Evolutionary conservation across 2,797 vertebrate genomes (phyloP), one percentile per base, ranked within the genome.

Genomic region (Helostoma temminkii): DNA sequence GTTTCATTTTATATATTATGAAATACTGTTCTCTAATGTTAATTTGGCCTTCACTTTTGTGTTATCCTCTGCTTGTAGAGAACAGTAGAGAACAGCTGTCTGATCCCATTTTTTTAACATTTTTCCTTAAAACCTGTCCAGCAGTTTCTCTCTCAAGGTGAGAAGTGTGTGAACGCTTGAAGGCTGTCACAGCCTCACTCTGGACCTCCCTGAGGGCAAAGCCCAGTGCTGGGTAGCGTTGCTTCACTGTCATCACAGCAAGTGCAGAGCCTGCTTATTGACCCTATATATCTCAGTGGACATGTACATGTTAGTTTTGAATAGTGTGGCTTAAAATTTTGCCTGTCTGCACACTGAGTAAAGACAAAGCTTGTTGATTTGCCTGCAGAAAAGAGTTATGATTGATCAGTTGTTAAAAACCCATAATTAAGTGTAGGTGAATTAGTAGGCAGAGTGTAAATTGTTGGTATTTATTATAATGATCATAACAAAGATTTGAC

Each of bases 91-190:
- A 80, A 58, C 4, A 47, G 9, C 47, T 66, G 61, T 59, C 28
- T 58, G 9, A 62, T 79, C 18, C 47, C 52, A 39, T 21, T 19
- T 18, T 34, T 22, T 65, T 22, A 18, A 28, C 26, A 15, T 52
- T 18, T 48, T 52, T 25, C 55, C 65, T 73, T 60, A 53, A 19
- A 84, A 36, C 57, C 66, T 65, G 36, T 61, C 54, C 57, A 48
- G 43, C 53, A 47, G 72, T 66, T 84, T 83, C 32, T 66, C 54
- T 60, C 62, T 41, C 54, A 83, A 79, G 82, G 80, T 89, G 89
- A 86, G 79, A 91, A 88, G 66, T 85, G 78, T 86, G 78, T 86
- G 74, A 89, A 63, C 79, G 77, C 81, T 63, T 62, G 59, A 74
- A 81, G 84, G 64, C 78, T 79, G 71, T 78, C 74, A 25, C 50